Evolutionary conservation across 1,140 invertebrate genomes (phyloP).

Genomic region (Calephelis nemesis): DNA sequence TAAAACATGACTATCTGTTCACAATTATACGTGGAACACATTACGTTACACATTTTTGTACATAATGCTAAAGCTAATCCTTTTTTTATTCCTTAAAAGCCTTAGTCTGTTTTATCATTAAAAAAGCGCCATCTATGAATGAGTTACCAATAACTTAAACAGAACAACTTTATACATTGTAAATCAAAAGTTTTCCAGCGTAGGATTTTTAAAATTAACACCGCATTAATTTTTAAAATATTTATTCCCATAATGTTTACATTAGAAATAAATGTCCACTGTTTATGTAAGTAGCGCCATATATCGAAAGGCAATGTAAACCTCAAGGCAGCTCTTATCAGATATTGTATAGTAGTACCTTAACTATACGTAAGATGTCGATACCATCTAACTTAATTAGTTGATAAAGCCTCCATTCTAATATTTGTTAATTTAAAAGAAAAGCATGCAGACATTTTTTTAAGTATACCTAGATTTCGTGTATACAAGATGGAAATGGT

Average conservation of each 20-base stretch:
- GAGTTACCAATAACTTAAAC: too few species aligned
- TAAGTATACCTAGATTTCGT: too few species aligned
- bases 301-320: neutral
- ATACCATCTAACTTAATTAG: neutral
- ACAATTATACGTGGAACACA: neutral
- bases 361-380: neutral
- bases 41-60: neutral
- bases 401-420: neutral
- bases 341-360: neutral
- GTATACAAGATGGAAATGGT: too few species aligned
- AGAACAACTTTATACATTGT: too few species aligned
- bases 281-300: neutral
- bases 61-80: neutral
- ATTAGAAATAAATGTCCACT: neutral
- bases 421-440: too few species aligned
- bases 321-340: neutral
- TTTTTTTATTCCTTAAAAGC: constrained; percentile 37
- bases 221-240: too few species aligned
- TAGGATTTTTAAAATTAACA: too few species aligned
- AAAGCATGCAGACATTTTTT: too few species aligned
- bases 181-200: neutral
- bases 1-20: neutral
- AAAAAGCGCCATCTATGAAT: constrained; percentile 43
- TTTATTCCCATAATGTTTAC: too few species aligned
- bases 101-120: constrained; percentile 50